Evolutionary conservation across 2,113 vertebrate genomes (phyloP).

Genomic region (Corydoras sp.): DNA sequence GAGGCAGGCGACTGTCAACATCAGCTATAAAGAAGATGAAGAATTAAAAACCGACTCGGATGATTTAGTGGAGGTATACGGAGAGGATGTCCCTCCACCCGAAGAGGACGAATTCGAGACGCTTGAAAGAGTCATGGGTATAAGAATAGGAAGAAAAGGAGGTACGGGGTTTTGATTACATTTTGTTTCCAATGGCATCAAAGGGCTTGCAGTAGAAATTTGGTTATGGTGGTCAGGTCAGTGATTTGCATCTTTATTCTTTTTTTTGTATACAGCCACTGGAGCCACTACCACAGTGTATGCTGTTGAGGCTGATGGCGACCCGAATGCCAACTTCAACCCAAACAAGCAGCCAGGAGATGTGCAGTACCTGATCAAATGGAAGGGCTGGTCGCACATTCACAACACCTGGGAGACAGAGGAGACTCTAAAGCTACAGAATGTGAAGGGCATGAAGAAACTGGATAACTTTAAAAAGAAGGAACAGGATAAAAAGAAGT

Average conservation of each 20-base stretch:
- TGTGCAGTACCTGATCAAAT: constrained; percentile 92
- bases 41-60: constrained; percentile 96
- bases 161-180: constrained; percentile 57
- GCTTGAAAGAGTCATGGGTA: constrained; percentile 92
- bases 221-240: neutral
- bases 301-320: constrained; percentile 91
- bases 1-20: constrained; percentile 91
- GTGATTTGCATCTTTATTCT: neutral
- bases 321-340: constrained; percentile 83
- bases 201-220: too few relatives aligned
- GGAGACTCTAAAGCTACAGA: constrained; percentile 90
- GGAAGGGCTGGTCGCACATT: constrained; percentile 98
- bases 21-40: constrained; percentile 97
- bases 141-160: constrained; percentile 84
- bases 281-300: constrained; percentile 94
- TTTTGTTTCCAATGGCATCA: too few relatives aligned
- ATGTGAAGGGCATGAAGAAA: constrained; percentile 98
- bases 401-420: constrained; percentile 99
- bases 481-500: constrained; percentile 87
- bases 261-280: constrained; percentile 65
- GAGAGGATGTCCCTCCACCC: constrained; percentile 88
- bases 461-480: constrained; percentile 98
- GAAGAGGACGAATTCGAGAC: constrained; percentile 99
- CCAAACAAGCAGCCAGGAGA: constrained; percentile 81
- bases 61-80: constrained; percentile 88